Evolutionary conservation across 2,888 invertebrate genomes (phyloP).

Genomic region (Hypolimnas misippus): DNA sequence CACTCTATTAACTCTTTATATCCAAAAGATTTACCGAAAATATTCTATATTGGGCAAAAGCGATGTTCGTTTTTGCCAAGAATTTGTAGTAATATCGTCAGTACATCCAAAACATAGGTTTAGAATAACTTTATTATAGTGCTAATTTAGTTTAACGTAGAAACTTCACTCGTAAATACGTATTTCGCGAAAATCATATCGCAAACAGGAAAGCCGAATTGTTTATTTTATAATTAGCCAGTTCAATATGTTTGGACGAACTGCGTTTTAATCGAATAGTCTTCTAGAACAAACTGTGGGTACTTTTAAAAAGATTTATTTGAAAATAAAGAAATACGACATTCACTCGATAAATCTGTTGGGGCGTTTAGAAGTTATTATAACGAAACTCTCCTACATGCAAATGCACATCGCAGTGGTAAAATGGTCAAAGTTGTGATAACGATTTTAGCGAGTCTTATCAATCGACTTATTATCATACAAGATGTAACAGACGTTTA

Average conservation of each 20-base stretch:
- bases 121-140: not conserved
- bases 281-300: not conserved
- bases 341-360: too few species aligned
- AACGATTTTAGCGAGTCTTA: too few species aligned
- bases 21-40: conserved; percentile 21
- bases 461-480: too few species aligned
- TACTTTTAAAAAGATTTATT: not conserved
- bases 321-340: too few species aligned
- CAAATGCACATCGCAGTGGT: too few species aligned
- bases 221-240: not conserved
- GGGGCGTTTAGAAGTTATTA: too few species aligned
- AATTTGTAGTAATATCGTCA: conserved; percentile 29
- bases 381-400: too few species aligned
- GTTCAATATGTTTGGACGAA: not conserved
- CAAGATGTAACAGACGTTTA: too few species aligned
- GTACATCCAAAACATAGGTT: conserved; percentile 10
- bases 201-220: not conserved
- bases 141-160: too few species aligned
- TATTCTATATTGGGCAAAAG: conserved; percentile 57
- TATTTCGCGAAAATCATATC: not conserved
- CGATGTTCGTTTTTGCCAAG: conserved; percentile 48
- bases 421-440: too few species aligned
- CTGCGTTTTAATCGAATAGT: not conserved
- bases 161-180: not conserved
- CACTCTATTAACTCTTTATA: conserved; percentile 10